Evolutionary conservation across 2,888 invertebrate species (phyloP), one percentile per base, ranked within the genome.

Genomic region (Ornithoptera priamus): DNA sequence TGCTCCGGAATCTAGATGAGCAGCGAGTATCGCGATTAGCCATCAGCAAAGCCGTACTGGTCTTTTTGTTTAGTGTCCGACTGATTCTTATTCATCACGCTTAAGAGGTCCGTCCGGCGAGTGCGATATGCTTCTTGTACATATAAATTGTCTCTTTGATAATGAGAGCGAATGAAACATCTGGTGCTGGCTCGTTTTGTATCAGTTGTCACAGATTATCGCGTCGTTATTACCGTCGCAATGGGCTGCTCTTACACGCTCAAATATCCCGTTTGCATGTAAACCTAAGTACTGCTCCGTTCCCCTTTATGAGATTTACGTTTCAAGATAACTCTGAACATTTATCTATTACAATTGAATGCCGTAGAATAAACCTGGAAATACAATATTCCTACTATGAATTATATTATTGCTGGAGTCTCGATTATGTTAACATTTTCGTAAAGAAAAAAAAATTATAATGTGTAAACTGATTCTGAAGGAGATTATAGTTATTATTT

Each of bases 1-100:
- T 79, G 72, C 76, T 80, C 78, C 80, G 72, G 78, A 80, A 83
- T 85, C 85, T 86, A 85, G 87, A 88, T 87, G 85, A 80, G 81
- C 75, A 76, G 74, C 81, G 84, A 86, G 85, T 85, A 87, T 86
- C 84, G 69, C 71, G 71, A 74, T 77, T 72, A 77, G 78, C 75
- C 80, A 85, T 83, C 86, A 80, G 83, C 76, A 75, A 80, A 82
- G 82, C 76, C 78, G 77, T 73, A 73, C 63, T 73, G 72, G 73
- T 85, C 81, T 80, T 74, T 78, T 76, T 72, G 72, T 73, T 76
- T 81, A 79, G 80, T 82, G 81, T 78, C 81, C 78, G 75, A 75
- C 71, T 71, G 75, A 73, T 70, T 70, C 72, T 74, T 79, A 80
- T 79, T 80, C 74, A 71, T 75, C 75, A 72, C 75, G 75, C 42